Conservation (phyloP, 30 jellyfish, hydroid and myxozoan genomes). For the Aurelia aurita complex sp. Pacific region DNA sequence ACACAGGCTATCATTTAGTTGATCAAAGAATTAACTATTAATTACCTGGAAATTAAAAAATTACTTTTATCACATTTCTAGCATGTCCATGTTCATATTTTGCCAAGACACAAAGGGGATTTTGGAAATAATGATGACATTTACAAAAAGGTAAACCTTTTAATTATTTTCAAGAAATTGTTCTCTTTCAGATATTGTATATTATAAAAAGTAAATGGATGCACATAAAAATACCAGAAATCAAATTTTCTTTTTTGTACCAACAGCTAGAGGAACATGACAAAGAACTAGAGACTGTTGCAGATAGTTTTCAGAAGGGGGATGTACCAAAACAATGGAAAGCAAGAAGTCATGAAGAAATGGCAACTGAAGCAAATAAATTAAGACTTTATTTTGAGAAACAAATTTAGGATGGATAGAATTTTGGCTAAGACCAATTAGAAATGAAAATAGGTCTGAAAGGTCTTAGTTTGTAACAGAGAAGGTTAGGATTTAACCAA, state of each 20-base stretch:
- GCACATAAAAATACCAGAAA: no score
- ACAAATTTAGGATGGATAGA: not conserved
- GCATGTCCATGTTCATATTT: conserved; percentile 96
- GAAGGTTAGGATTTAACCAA: no score
- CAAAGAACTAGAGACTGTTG: conserved; percentile 35
- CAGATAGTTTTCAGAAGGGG: not conserved
- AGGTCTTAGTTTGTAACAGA: no score
- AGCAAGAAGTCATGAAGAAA: conserved; percentile 72
- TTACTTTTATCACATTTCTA: conserved; percentile 10
- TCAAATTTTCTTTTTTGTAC: not conserved
- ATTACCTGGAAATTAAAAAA: no score
- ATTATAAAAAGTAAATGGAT: no score
- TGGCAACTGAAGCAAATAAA: conserved; percentile 82
- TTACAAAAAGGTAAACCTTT: conserved; percentile 61
- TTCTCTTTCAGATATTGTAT: no score
- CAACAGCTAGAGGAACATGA: conserved; percentile 85
- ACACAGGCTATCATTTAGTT: no score
- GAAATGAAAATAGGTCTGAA: no score
- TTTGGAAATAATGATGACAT: conserved; percentile 81
- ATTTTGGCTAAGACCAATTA: no score
- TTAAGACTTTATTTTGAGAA: conserved; percentile 44
- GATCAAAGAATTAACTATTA: no score
- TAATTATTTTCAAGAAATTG: not conserved
- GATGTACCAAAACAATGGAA: conserved; percentile 21
- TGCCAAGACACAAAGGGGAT: conserved; percentile 83